Conservation (phyloP, 35 echinoderm and acorn worm genomes). For the Chiridota heheva region DNA sequence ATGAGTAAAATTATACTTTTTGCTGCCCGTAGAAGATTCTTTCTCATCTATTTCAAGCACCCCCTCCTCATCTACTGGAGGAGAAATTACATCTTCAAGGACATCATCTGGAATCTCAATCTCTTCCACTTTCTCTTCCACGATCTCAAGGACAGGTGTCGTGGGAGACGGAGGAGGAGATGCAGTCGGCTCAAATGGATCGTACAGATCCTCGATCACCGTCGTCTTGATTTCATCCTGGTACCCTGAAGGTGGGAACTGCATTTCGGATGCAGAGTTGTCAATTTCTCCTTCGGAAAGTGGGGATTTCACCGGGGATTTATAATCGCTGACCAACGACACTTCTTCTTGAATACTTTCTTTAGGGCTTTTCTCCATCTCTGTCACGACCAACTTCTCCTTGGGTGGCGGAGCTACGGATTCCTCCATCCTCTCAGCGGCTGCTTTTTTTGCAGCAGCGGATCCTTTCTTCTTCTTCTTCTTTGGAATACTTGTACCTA, state of each 20-base stretch:
- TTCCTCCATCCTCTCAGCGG: too few relatives aligned
- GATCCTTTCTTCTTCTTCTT: conserved; percentile 23
- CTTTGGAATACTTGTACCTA: background rate
- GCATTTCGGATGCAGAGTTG: too few relatives aligned
- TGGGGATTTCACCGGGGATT: conserved; percentile 34
- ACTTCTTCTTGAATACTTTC: too few relatives aligned
- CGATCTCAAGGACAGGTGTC: background rate
- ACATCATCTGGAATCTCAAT: background rate
- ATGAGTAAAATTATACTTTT: conserved; percentile 31
- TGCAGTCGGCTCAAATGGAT: conserved; percentile 89
- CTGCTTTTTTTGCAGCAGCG: background rate
- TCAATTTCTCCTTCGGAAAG: background rate
- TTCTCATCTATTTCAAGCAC: background rate
- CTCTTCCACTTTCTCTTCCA: conserved; percentile 5
- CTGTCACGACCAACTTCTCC: too few relatives aligned
- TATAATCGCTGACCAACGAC: conserved; percentile 38
- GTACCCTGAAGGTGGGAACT: too few relatives aligned
- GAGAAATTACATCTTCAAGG: background rate
- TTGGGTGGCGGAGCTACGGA: too few relatives aligned
- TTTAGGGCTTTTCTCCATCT: too few relatives aligned
- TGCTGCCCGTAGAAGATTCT: background rate
- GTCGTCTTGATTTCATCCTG: background rate
- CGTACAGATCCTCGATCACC: conserved; percentile 41
- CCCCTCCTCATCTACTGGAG: background rate
- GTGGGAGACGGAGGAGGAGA: conserved; percentile 53